Percentiles rank a stretch among this genome's conserved stretches.
phyloP scores from a whole-genome alignment of 1,140 invertebrate species.

The Drosophila bipectinata region DNA sequence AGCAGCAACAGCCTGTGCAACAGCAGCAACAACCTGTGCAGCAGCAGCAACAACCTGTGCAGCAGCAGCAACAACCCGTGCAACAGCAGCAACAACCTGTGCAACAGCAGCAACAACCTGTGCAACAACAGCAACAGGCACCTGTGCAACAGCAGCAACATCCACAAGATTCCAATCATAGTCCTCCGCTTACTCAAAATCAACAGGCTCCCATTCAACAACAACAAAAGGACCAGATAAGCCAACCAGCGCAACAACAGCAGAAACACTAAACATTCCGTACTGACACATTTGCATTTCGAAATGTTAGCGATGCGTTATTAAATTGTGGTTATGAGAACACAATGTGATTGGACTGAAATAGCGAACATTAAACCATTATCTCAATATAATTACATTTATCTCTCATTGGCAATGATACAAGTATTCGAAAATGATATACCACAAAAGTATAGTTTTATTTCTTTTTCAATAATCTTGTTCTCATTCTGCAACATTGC shows the following conservation, averaged over 20 bases:
- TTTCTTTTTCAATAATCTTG: slow-evolving; percentile 22
- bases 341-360: slow-evolving; percentile 55
- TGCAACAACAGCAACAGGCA: slow-evolving; percentile 45
- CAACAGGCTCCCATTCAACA: slow-evolving; percentile 31
- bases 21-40: slow-evolving; percentile 48
- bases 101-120: slow-evolving; percentile 28
- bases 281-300: slow-evolving; percentile 25
- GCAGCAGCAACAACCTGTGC: slow-evolving; percentile 23
- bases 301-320: neutral
- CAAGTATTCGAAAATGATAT: slow-evolving; percentile 22
- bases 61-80: neutral
- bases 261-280: slow-evolving; percentile 59
- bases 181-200: slow-evolving; percentile 21
- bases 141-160: slow-evolving; percentile 39
- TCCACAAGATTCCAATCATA: slow-evolving; percentile 34
- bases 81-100: slow-evolving; percentile 14
- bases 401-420: slow-evolving; percentile 7
- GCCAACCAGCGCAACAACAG: slow-evolving; percentile 21
- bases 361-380: slow-evolving; percentile 32
- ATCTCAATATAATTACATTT: slow-evolving; percentile 14
- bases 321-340: slow-evolving; percentile 18
- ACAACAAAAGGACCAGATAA: slow-evolving; percentile 18
- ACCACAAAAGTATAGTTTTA: slow-evolving; percentile 17
- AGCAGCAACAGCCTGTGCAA: slow-evolving; percentile 33
- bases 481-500: slow-evolving; percentile 14